Conservation (phyloP, 1,140 invertebrate genomes). For the Lamellibrachia luymesi region DNA sequence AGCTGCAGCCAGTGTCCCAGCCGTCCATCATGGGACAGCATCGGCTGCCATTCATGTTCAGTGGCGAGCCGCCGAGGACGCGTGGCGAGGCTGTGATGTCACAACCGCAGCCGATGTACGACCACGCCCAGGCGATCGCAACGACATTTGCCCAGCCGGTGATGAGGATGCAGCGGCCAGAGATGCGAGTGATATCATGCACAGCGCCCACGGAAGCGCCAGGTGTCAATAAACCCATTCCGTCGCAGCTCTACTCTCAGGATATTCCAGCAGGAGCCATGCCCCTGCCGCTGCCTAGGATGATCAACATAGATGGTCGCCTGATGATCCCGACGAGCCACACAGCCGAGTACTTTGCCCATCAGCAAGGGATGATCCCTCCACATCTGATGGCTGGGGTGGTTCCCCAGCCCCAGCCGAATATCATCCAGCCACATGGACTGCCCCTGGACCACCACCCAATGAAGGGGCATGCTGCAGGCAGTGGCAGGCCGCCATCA, state of each 20-base stretch:
- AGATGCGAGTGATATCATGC: slow-evolving; percentile 30
- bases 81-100: neutral
- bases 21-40: slow-evolving; percentile 58
- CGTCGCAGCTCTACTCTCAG: slow-evolving; percentile 75
- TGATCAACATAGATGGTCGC: slow-evolving; percentile 25
- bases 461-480: slow-evolving; percentile 26
- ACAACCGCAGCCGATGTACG: slow-evolving; percentile 55
- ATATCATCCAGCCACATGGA: slow-evolving; percentile 31
- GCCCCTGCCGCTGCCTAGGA: slow-evolving; percentile 30
- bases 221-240: slow-evolving; percentile 45
- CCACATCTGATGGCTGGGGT: slow-evolving; percentile 10
- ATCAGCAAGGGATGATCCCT: neutral
- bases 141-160: slow-evolving; percentile 22
- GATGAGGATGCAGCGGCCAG: slow-evolving; percentile 27
- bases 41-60: slow-evolving; percentile 64
- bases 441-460: slow-evolving; percentile 30
- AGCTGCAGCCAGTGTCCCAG: slow-evolving; percentile 28
- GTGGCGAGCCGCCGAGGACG: neutral
- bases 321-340: slow-evolving; percentile 4
- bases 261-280: slow-evolving; percentile 59
- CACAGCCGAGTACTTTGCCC: slow-evolving; percentile 2
- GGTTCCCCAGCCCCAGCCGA: slow-evolving; percentile 7
- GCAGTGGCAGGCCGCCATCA: neutral
- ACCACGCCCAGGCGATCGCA: neutral
- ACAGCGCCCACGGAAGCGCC: slow-evolving; percentile 33